These are phyloP conservation scores for Caenorhabditis elegans DNA, from an alignment of 1,140 invertebrate genomes.

Conservation along the genomic window WBcel235 BX284605.5:9842001-9842500, in stretches of 20 bases:
- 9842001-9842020: no score
- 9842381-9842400: not conserved
- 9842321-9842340: not conserved
- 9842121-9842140: no score
- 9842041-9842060: no score
- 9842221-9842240: not conserved
- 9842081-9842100: no score
- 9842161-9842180: no score
- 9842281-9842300: not conserved
- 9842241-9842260: not conserved
- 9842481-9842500: not conserved
- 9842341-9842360: not conserved
- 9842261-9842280: not conserved
- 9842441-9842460: not conserved
- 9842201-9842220: not conserved
- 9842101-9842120: no score
- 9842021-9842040: no score
- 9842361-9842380: not conserved
- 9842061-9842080: no score
- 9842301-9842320: not conserved
- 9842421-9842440: not conserved
- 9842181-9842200: no score
- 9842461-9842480: not conserved
- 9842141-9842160: no score
- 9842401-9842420: not conserved